Conservation (phyloP, 2,113 vertebrate genomes). For the Antigone vipio region DNA sequence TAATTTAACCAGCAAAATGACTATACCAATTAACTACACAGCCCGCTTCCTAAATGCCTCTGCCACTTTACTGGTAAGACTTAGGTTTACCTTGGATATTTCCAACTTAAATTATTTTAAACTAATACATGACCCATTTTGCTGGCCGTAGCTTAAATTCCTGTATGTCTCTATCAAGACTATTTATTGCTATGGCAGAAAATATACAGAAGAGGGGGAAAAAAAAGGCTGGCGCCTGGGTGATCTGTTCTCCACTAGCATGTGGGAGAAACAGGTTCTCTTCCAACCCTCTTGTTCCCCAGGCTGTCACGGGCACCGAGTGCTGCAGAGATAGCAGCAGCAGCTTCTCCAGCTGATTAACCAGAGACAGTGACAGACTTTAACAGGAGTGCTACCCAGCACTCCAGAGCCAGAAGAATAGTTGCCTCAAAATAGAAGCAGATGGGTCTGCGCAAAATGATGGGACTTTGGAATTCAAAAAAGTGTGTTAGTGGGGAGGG, state of each 20-base stretch:
- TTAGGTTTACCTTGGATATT: neutral
- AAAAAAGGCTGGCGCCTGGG: neutral
- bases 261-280: conserved; percentile 61
- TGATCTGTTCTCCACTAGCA: conserved; percentile 36
- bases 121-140: neutral
- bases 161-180: neutral
- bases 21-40: neutral
- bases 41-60: neutral
- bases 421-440: conserved; percentile 66
- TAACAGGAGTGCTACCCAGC: conserved; percentile 58
- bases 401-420: conserved; percentile 65
- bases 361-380: conserved; percentile 68
- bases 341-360: conserved; percentile 70
- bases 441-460: conserved; percentile 44
- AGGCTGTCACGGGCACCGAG: conserved; percentile 56
- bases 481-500: conserved; percentile 17
- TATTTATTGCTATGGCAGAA: neutral
- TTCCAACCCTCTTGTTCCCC: conserved; percentile 61
- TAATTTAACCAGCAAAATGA: neutral
- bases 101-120: neutral
- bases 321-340: conserved; percentile 59
- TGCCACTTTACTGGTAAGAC: neutral
- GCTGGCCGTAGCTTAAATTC: neutral
- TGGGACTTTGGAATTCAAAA: conserved; percentile 44
- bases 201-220: neutral